Evolutionary conservation across 2,888 invertebrate genomes (phyloP).

Genomic region (Scaptomyza polygonia): DNA sequence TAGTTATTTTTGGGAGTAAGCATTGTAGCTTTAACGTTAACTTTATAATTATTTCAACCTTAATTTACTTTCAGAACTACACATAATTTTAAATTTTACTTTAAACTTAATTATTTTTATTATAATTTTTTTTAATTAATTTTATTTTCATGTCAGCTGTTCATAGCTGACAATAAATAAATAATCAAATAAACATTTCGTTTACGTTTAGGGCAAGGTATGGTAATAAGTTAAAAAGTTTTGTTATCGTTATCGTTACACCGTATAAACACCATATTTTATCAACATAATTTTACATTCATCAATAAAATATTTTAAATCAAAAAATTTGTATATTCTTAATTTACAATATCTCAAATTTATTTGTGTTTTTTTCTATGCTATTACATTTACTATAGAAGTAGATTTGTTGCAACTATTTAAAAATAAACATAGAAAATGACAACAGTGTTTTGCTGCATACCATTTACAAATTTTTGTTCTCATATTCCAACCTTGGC

Average conservation of each 20-base stretch:
- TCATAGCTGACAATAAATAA: too few relatives aligned
- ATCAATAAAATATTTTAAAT: conserved; percentile 25
- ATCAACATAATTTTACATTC: conserved; percentile 37
- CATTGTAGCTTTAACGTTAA: conserved; percentile 49
- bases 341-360: conserved; percentile 4
- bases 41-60: too few relatives aligned
- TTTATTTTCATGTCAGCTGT: too few relatives aligned
- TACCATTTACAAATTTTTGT: conserved; percentile 43
- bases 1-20: too few relatives aligned
- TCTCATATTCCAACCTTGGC: conserved; percentile 36
- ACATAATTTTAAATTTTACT: too few relatives aligned
- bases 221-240: conserved; percentile 40
- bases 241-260: conserved; percentile 35
- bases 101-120: too few relatives aligned
- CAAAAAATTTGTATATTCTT: too few relatives aligned
- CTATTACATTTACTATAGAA: conserved; percentile 1
- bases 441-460: conserved; percentile 43
- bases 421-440: conserved; percentile 18
- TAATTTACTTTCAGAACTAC: too few relatives aligned
- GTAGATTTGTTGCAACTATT: conserved; percentile 48
- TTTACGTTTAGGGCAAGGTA: conserved; percentile 54
- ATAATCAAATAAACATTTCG: conserved; percentile 57
- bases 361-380: conserved; percentile 12
- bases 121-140: too few relatives aligned
- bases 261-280: conserved; percentile 29